phyloP scores from a whole-genome alignment of 2,797 vertebrate genomes.

The Rhinatrema bivittatum region DNA sequence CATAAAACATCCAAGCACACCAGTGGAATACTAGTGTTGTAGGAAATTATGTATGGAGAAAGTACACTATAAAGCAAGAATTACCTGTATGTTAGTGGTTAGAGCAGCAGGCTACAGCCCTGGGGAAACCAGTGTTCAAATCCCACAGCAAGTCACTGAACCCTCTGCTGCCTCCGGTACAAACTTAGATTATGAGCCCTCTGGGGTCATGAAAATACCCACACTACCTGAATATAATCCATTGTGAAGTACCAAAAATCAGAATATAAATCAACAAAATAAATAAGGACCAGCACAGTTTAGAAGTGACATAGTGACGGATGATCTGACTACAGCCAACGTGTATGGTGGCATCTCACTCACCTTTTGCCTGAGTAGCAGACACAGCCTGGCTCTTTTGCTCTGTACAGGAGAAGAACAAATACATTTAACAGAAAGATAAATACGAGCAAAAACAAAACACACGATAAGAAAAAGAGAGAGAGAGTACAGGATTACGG shows the following conservation, averaged over 20 bases:
- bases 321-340: not conserved
- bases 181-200: too few species aligned
- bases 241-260: too few species aligned
- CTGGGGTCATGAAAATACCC: too few species aligned
- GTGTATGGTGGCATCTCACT: conserved; percentile 24
- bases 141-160: too few species aligned
- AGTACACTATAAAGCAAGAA: too few species aligned
- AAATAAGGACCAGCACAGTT: not conserved
- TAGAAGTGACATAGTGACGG: not conserved
- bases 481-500: too few species aligned
- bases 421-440: conserved; percentile 38
- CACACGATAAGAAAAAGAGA: conserved; percentile 14
- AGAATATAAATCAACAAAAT: too few species aligned
- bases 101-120: too few species aligned
- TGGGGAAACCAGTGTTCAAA: too few species aligned
- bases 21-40: conserved; percentile 10
- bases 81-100: too few species aligned
- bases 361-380: conserved; percentile 54
- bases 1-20: conserved; percentile 1
- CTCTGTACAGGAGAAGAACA: conserved; percentile 58
- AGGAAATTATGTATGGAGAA: too few species aligned
- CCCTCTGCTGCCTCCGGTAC: too few species aligned
- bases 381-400: conserved; percentile 42
- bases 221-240: not conserved
- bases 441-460: conserved; percentile 32